phyloP scores from a whole-genome alignment of 2,888 invertebrate species.

The Prostheceraeus crozeri region DNA sequence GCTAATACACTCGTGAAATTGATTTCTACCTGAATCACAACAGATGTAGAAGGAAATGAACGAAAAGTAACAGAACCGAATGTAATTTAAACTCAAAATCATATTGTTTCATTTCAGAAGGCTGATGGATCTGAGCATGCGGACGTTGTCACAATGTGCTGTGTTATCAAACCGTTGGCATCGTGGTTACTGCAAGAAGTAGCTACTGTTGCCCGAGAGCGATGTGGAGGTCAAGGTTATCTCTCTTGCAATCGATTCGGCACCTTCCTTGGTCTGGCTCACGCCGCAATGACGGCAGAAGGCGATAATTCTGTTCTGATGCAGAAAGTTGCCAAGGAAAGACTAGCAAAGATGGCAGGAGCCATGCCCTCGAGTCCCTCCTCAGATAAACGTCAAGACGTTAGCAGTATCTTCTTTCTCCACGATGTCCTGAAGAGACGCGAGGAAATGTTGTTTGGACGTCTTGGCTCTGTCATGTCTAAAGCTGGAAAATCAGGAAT shows the following conservation, averaged over 20 bases:
- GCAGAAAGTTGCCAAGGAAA: constrained; percentile 45
- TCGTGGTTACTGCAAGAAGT: constrained; percentile 43
- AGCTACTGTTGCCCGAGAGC: constrained; percentile 42
- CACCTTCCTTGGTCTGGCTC: constrained; percentile 43
- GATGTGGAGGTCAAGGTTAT: constrained; percentile 46
- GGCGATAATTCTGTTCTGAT: constrained; percentile 45
- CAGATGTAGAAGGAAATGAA: too few relatives aligned
- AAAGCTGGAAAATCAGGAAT: constrained; percentile 42
- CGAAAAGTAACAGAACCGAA: too few relatives aligned
- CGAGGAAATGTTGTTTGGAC: constrained; percentile 41
- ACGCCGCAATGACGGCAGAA: constrained; percentile 45
- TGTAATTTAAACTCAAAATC: too few relatives aligned
- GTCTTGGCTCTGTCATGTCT: constrained; percentile 41
- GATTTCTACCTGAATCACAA: too few relatives aligned
- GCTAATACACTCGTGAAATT: too few relatives aligned
- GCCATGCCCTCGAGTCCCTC: constrained; percentile 7
- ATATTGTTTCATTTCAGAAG: too few relatives aligned
- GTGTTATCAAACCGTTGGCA: constrained; percentile 44
- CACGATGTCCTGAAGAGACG: constrained; percentile 31
- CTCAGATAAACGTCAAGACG: not conserved
- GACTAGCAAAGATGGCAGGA: constrained; percentile 41
- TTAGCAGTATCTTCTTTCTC: constrained; percentile 1
- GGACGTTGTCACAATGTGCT: constrained; percentile 45
- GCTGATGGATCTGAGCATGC: too few relatives aligned
- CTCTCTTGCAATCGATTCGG: constrained; percentile 43